Evolutionary conservation across 2,888 invertebrate species (phyloP), one percentile per base, ranked within the genome.

Genomic region (Margaritifera margaritifera): DNA sequence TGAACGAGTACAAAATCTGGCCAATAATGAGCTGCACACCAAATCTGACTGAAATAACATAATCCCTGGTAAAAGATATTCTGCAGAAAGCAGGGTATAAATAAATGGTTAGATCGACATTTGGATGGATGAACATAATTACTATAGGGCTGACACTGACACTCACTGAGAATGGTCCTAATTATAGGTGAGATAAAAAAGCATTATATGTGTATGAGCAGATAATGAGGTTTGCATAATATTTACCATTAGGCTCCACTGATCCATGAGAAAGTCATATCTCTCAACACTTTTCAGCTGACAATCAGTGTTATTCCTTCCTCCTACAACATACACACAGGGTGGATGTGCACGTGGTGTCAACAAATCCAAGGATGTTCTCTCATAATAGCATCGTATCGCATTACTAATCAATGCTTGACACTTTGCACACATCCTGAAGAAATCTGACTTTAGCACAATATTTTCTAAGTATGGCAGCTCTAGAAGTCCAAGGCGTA

Each of bases 251-350:
- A 81, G 77, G 58, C 83, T 80, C 88, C 88, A 88, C 71, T 85
- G 83, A 71, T 87, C 87, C n/a, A 80, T 73, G 25, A 87, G 75
- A 64, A 87, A 85, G 67, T 88, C 88, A 68, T 86, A 88, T 74
- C 84, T 74, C 72, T 88, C 88, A 79, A 86, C 84, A 72, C 85
- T 87, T 62, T 82, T 84, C n/a, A 88, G 75, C 75, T 88, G 88
- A 68, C 87, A 87, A 66, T 85, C 85, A 11, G 82, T 79, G 65
- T 86, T 84, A 67, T 88, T 88, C 42, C 88, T 67, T 0, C 88
- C 88, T 15, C 88, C 88, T 18, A 88, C 82, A n/a, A 87, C 88
- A 78, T 86, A 88, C 25, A 88, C 85, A 68, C 86, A 86, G 1
- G 85, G 86, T 0, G 88, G 87, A 74, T 86, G 85, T 6, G 87